Evolutionary conservation across 2,888 invertebrate genomes (phyloP).

Genomic region (Himalopsyche tibetana): DNA sequence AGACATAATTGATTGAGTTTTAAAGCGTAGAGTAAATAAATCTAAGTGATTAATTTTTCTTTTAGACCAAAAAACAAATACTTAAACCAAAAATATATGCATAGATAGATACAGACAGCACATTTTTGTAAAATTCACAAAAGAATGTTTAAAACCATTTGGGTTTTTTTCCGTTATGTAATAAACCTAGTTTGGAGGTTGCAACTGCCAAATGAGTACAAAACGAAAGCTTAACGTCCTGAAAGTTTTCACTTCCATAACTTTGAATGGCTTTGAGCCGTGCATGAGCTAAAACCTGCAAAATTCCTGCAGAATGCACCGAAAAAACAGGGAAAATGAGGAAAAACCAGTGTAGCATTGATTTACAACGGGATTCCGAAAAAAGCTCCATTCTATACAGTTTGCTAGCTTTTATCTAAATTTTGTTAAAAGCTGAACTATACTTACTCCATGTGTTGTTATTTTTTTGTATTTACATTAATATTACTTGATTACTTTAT

Average conservation of each 20-base stretch:
- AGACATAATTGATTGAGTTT: too few species aligned
- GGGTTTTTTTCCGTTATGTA: not conserved
- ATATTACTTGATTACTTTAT: too few species aligned
- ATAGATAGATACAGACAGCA: too few species aligned
- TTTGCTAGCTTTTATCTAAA: too few species aligned
- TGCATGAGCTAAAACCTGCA: conserved; percentile 2
- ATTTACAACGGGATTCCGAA: not conserved
- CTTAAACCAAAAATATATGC: too few species aligned
- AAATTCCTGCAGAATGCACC: conserved; percentile 14
- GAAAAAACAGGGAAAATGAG: not conserved
- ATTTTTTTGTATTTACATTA: too few species aligned
- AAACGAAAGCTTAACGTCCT: conserved; percentile 8
- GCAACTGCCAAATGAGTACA: not conserved
- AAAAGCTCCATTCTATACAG: not conserved
- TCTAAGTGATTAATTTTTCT: too few species aligned
- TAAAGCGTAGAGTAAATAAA: too few species aligned
- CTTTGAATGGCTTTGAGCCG: conserved; percentile 26
- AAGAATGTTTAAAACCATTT: not conserved
- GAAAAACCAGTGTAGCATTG: not conserved
- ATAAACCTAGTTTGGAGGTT: conserved; percentile 23
- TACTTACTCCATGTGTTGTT: too few species aligned
- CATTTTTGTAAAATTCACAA: not conserved
- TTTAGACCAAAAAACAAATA: too few species aligned
- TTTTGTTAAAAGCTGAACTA: too few species aligned
- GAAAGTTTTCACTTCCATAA: conserved; percentile 34